Evolutionary conservation across 2,113 vertebrate genomes (phyloP).

Genomic region (Sphaerodactylus townsendi): DNA sequence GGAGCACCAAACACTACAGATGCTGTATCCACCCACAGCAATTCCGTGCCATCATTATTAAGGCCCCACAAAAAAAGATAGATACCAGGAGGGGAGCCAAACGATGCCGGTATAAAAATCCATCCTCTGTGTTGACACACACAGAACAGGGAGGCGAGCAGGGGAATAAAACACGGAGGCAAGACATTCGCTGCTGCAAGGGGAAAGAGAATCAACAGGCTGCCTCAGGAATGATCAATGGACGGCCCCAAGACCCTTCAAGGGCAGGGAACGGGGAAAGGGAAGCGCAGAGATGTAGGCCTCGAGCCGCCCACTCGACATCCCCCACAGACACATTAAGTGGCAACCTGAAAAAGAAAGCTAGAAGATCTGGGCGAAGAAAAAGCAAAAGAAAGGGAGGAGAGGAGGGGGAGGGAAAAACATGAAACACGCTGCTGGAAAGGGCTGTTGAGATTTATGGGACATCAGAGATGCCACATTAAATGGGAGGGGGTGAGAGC

Average conservation of each 20-base stretch:
- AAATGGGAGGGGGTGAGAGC: neutral
- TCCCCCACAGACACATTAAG: neutral
- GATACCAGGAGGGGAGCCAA: constrained; percentile 14
- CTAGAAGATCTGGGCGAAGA: neutral
- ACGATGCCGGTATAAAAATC: constrained; percentile 5
- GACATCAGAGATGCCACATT: neutral
- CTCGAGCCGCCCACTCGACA: neutral
- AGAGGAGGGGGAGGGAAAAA: too few species aligned
- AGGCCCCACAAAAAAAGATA: neutral
- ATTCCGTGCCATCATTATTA: neutral
- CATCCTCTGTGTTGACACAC: neutral
- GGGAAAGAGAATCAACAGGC: neutral
- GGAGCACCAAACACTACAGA: neutral
- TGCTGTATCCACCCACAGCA: neutral
- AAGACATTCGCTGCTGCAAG: neutral
- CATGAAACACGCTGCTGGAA: neutral
- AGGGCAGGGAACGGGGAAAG: neutral
- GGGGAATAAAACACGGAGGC: constrained; percentile 18
- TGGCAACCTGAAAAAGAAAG: neutral
- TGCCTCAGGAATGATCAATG: neutral
- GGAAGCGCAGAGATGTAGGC: neutral
- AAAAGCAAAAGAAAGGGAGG: neutral
- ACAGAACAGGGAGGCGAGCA: neutral
- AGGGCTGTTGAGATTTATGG: neutral
- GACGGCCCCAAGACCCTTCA: neutral